Base-by-base conservation (phyloP, 2,113 vertebrate genomes). In the Apaloderma vittatum region DNA sequence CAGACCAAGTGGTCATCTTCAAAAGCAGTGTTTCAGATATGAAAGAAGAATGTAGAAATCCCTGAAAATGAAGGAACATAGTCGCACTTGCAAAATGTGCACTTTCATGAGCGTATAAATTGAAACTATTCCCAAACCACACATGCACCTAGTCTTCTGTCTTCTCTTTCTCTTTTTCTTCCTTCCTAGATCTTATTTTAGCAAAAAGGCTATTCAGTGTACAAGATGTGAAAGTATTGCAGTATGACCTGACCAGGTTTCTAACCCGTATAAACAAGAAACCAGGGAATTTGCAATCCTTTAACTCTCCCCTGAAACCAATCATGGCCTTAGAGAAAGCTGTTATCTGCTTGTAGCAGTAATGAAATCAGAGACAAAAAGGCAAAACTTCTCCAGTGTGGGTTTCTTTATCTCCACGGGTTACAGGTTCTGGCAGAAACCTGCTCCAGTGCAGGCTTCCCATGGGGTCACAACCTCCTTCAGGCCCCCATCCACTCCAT, bases 121-220 rank as follows among this genome's bases (percentile, higher is more conserved):
- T 40, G 40, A 40, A 40, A 78, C 3, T 58, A 15, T 26, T 73
- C 46, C 49, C 81, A 65, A 70, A 66, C 7, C 2, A 2, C 58
- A 13, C 6, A 16, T 0, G 0, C 54, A 12, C 6, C 21, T 62
- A 78, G 2, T 1, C 3, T 73, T 11, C 3, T 66, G 74, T 82
- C 4, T 9, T 21, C 6, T 48, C 16, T 61, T 83, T 63, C 76
- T 8, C 5, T 54, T 24, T 85, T 70, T 13, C 23, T 58, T 74
- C 23, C 4, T 52, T 49, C n/a, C 23, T 72, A 49, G 15, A 9
- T 9, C 11, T 34, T 57, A 26, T 52, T 78, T 88, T 40, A 58
- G 18, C 2, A 34, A 66, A 73, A 70, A 45, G 2, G 0, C 8
- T 57, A 43, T 87, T 66, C 54, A 43, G 15, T 29, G 9, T 66